A percentile compares a stretch with the other conserved stretches of the same genome.
These are phyloP conservation scores for Anthoscopus minutus DNA, from an alignment of 2,113 vertebrate species.

Conservation along the genomic window DNA sequence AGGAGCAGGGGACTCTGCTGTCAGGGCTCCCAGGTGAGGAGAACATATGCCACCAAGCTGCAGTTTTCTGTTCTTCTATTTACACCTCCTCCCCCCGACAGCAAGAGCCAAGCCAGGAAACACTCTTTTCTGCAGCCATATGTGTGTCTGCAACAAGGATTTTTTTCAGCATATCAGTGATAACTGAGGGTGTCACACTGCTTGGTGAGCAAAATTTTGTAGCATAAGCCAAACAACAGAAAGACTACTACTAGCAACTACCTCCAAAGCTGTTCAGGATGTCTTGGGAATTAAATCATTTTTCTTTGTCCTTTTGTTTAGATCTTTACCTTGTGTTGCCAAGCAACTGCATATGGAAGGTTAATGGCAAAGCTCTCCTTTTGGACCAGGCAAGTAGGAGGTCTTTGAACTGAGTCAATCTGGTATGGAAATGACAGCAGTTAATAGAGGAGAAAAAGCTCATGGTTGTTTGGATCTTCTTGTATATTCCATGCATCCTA, in stretches of 20 bases:
- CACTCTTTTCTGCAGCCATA: neutral
- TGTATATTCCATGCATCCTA: neutral
- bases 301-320: conserved; percentile 48
- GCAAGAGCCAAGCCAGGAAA: conserved; percentile 2
- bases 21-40: neutral
- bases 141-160: neutral
- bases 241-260: neutral
- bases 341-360: conserved; percentile 17
- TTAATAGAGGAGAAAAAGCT: neutral
- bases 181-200: neutral
- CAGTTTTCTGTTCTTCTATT: conserved; percentile 17
- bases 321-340: conserved; percentile 31
- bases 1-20: neutral
- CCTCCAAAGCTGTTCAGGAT: neutral
- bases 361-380: conserved; percentile 2
- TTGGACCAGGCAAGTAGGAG: neutral
- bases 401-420: neutral
- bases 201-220: neutral
- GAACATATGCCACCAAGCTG: conserved; percentile 13
- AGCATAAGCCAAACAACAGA: neutral
- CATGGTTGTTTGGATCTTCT: neutral
- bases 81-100: conserved; percentile 1
- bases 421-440: neutral
- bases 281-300: neutral
- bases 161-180: neutral